A percentile compares a stretch with the other conserved stretches of the same genome.
phyloP scores from a whole-genome alignment of 2,888 invertebrate species.

The Timema podura region DNA sequence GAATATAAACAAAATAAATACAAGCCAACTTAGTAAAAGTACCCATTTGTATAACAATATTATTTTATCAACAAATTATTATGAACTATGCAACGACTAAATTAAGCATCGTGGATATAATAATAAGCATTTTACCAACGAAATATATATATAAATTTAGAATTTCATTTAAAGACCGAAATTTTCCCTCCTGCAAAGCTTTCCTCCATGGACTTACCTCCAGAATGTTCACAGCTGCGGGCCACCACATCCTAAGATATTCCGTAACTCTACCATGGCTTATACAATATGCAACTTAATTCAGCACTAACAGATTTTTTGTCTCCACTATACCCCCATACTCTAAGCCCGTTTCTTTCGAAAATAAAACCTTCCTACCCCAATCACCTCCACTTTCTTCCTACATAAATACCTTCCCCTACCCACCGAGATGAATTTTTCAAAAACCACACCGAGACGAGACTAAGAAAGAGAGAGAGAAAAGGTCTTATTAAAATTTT shows the following conservation, averaged over 20 bases:
- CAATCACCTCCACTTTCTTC: not conserved
- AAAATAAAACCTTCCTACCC: not conserved
- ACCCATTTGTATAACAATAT: no score
- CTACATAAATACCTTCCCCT: constrained; percentile 11
- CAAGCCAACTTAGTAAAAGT: no score
- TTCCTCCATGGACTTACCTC: not conserved
- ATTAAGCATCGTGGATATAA: no score
- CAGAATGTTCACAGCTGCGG: not conserved
- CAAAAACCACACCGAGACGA: not conserved
- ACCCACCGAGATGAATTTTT: constrained; percentile 6
- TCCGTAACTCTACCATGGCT: not conserved
- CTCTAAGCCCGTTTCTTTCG: no score
- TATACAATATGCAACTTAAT: constrained; percentile 25
- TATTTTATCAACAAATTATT: no score
- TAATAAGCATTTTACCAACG: no score
- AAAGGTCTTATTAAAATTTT: constrained; percentile 15
- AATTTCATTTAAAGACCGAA: no score
- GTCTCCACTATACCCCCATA: no score
- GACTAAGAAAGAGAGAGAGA: not conserved
- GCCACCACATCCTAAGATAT: constrained; percentile 1
- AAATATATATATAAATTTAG: no score
- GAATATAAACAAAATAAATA: no score
- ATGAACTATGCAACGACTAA: no score
- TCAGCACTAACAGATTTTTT: constrained; percentile 11
- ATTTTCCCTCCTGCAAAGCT: not conserved